Conservation (phyloP, 2,113 vertebrate genomes). For the Rhombomys opimus region DNA sequence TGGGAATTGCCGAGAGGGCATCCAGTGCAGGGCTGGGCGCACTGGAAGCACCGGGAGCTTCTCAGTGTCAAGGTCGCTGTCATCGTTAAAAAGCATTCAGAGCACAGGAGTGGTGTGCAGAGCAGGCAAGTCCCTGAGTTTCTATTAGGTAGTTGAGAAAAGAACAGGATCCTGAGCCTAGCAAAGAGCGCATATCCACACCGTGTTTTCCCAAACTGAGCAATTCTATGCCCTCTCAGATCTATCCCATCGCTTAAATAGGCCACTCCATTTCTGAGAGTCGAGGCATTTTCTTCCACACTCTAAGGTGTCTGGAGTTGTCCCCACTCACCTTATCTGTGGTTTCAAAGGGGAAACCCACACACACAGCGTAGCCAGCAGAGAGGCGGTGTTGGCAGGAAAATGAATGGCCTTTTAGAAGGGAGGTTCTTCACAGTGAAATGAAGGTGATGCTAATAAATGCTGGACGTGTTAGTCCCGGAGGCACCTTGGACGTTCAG, state of each 20-base stretch:
- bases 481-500: not conserved
- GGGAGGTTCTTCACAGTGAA: not conserved
- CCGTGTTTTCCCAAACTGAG: not conserved
- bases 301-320: not conserved
- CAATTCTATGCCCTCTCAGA: too few relatives aligned
- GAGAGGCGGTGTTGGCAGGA: not conserved
- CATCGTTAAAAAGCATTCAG: not conserved
- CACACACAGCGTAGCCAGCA: fast-evolving
- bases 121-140: fast-evolving
- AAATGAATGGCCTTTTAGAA: not conserved
- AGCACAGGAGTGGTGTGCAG: not conserved
- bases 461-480: not conserved
- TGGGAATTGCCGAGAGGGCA: not conserved
- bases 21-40: fast-evolving
- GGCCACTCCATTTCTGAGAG: not conserved
- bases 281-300: not conserved
- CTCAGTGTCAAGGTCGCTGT: not conserved
- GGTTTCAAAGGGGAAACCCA: not conserved
- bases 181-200: not conserved
- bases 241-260: not conserved
- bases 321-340: not conserved
- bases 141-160: not conserved
- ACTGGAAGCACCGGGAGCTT: too few relatives aligned
- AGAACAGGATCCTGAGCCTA: not conserved
- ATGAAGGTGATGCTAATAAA: not conserved